These are phyloP conservation scores for Apodemia zela DNA, from an alignment of 2,888 invertebrate species.

Conservation along the genomic window DNA sequence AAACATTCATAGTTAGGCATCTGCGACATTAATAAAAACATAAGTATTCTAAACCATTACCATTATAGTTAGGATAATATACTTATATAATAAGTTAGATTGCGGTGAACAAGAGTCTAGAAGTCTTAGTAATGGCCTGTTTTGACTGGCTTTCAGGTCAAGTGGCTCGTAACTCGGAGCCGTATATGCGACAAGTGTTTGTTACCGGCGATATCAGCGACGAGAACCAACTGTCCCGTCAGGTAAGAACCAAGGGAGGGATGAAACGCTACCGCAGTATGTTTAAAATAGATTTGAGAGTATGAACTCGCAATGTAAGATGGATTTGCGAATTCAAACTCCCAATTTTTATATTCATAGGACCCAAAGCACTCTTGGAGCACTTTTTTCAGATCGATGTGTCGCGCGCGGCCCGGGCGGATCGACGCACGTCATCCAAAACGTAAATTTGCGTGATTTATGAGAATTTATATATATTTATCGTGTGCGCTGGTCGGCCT, in stretches of 20 bases:
- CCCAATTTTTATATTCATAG: conserved; percentile 37
- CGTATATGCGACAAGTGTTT: conserved; percentile 97
- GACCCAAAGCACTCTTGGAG: conserved; percentile 60
- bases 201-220: conserved; percentile 84
- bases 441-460: conserved; percentile 51
- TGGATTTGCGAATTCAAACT: conserved; percentile 59
- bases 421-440: conserved; percentile 54
- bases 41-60: neutral
- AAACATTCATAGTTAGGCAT: conserved; percentile 24
- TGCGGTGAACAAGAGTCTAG: conserved; percentile 30
- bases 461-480: conserved; percentile 25
- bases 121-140: conserved; percentile 54
- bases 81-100: conserved; percentile 2
- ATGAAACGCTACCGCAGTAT: conserved; percentile 14
- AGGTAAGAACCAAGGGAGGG: conserved; percentile 74
- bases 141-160: conserved; percentile 81
- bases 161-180: conserved; percentile 96
- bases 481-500: conserved; percentile 34
- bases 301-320: conserved; percentile 58
- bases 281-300: conserved; percentile 36
- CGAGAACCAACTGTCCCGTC: conserved; percentile 81
- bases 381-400: conserved; percentile 66
- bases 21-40: conserved; percentile 20
- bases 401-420: conserved; percentile 48
- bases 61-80: conserved; percentile 8